Evolutionary conservation across 2,113 vertebrate genomes (phyloP), one percentile per base, ranked within the genome.

Genomic region (Prionailurus bengalensis): DNA sequence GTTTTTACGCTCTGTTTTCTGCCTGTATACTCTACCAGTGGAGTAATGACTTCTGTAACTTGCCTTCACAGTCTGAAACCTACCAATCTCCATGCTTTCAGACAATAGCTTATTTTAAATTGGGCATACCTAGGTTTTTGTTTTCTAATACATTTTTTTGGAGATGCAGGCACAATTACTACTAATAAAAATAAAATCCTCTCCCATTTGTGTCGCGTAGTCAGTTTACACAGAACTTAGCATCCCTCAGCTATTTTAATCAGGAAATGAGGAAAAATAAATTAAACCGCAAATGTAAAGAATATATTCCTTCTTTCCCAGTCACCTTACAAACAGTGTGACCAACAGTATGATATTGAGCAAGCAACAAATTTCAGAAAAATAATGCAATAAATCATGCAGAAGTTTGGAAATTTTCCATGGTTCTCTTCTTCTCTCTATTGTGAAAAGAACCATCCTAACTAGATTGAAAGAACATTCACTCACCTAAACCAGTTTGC

Each of bases 151-250:
- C 6, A 90, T 76, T 17, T 81, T 81, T 61, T 58, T 61, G 58
- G 79, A 92, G 53, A 78, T 51, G 11, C 31, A 36, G 68, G 14
- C 39, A 45, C 65, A 58, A 13, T 65, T 53, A 23, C 33, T 14
- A 21, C 31, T 76, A 53, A 86, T 85, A 15, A 92, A 94, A 90
- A 63, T 68, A 76, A 96, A 84, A 83, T 45, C 76, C 19, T 79
- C 48, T 91, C 76, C 27, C 51, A 15, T 74, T 82, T 65, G 3
- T n/a, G 16, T 29, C 76, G 33, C 14, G 21, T 25, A 21, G 31
- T 80, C 33, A 31, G 2, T 79, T 86, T 45, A 73, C n/a, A 7
- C 17, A 51, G 39, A 86, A 79, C 29, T 65, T 66, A 86, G 42
- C 39, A 13, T 51, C 17, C 58, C 42, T 95, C 51, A 9, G 79